A percentile compares a stretch with the other conserved stretches of the same genome.
phyloP scores from a whole-genome alignment of 2,797 vertebrate genomes.

The Paguma larvata region DNA sequence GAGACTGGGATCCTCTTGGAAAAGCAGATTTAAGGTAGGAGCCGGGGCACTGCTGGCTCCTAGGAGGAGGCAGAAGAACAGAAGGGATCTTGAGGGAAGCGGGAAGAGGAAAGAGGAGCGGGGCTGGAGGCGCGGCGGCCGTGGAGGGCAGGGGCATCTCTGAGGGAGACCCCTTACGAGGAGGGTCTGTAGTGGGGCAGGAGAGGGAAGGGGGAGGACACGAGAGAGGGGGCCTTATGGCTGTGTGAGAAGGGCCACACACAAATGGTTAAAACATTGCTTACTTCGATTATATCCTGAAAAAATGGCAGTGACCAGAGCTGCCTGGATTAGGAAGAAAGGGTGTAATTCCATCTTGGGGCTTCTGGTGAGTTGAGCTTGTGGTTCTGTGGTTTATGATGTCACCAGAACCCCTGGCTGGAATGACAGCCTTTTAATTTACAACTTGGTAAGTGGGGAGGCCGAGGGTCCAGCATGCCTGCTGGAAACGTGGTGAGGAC shows the following conservation, averaged over 20 bases:
- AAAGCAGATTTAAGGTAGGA: not conserved
- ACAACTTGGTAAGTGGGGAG: constrained; percentile 23
- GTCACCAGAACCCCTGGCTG: constrained; percentile 77
- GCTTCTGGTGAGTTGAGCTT: constrained; percentile 79
- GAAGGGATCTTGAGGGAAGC: not conserved
- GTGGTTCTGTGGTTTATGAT: constrained; percentile 84
- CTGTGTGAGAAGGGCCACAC: not conserved
- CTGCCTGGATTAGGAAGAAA: constrained; percentile 80
- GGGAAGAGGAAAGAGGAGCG: not conserved
- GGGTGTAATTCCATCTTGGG: constrained; percentile 83
- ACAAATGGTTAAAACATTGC: constrained; percentile 64
- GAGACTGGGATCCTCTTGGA: not conserved
- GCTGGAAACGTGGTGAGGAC: not conserved
- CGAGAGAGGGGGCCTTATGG: no score
- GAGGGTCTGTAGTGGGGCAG: not conserved
- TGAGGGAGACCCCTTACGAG: not conserved
- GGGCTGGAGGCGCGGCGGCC: not conserved
- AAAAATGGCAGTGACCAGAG: constrained; percentile 78
- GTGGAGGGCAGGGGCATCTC: not conserved
- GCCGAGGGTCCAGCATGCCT: constrained; percentile 7
- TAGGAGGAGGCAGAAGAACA: not conserved
- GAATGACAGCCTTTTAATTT: constrained; percentile 76
- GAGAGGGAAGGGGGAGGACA: not conserved
- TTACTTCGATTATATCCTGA: constrained; percentile 73
- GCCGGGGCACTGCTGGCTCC: not conserved